A percentile compares a stretch with the other conserved stretches of the same genome.
Conservation (phyloP, 2,797 vertebrate species). For the Dendrocincla tyrannina region DNA sequence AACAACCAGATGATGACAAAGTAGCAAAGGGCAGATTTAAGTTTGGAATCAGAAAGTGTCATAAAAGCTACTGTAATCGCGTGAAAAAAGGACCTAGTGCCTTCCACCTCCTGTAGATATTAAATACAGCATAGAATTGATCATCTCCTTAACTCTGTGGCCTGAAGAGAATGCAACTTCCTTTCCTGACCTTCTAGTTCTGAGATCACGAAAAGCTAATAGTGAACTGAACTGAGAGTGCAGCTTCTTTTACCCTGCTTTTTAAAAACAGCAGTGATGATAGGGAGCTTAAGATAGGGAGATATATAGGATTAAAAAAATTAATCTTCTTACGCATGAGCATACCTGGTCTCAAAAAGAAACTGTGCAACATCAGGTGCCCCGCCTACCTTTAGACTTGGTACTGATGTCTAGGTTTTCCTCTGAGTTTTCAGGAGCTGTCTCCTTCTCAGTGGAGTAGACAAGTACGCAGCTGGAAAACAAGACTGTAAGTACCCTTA, state of each 20-base stretch:
- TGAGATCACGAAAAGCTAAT: neutral
- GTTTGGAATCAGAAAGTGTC: neutral
- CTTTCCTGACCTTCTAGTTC: neutral
- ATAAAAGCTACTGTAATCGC: neutral
- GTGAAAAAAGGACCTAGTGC: neutral
- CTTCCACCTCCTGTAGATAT: neutral
- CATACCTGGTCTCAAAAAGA: neutral
- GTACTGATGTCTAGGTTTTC: neutral
- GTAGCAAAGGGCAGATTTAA: neutral
- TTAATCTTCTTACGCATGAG: neutral
- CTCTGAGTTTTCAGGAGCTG: neutral
- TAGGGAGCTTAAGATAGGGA: neutral
- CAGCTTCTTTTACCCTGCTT: neutral
- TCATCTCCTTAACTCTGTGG: neutral
- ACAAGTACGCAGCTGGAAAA: neutral
- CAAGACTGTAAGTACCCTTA: neutral
- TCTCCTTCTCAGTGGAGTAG: neutral
- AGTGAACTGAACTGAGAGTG: neutral
- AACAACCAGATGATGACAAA: neutral
- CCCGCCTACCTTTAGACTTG: neutral
- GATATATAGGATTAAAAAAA: neutral
- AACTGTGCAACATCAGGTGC: neutral
- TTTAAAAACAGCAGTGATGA: neutral
- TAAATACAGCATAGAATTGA: neutral
- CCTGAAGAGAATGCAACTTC: neutral